These are phyloP conservation scores for Papilio glaucus DNA, from an alignment of 1,140 invertebrate species.

Conservation along the genomic window DNA sequence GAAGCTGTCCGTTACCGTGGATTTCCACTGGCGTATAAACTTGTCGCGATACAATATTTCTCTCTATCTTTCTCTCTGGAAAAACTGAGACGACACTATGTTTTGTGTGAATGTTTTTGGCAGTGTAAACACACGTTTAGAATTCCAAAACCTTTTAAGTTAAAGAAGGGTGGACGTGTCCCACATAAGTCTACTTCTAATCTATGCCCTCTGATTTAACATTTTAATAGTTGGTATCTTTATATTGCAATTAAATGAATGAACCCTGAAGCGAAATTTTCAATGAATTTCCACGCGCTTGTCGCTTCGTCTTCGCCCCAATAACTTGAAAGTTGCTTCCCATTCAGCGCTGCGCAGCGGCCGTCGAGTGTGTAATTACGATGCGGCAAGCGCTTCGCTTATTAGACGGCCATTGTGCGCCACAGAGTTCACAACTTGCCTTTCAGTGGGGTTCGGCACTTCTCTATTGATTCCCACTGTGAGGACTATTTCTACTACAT, in stretches of 20 bases:
- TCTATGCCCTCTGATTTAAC: not conserved
- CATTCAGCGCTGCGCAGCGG: not conserved
- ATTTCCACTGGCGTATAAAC: too few relatives aligned
- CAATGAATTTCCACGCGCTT: not conserved
- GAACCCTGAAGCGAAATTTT: not conserved
- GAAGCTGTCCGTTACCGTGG: too few relatives aligned
- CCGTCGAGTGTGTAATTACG: conserved; percentile 16
- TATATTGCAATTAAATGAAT: not conserved
- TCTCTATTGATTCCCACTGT: not conserved
- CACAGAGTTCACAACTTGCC: conserved; percentile 8
- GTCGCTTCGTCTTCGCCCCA: not conserved
- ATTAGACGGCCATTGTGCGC: conserved; percentile 29
- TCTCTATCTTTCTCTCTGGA: too few relatives aligned
- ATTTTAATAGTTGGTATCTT: not conserved
- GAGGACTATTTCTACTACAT: not conserved
- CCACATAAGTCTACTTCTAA: not conserved
- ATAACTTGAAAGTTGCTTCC: conserved; percentile 8
- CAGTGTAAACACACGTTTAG: too few relatives aligned
- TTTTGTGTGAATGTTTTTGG: too few relatives aligned
- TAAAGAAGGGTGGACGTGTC: too few relatives aligned
- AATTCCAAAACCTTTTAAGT: too few relatives aligned
- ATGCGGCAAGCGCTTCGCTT: conserved; percentile 17
- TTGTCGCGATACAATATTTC: too few relatives aligned
- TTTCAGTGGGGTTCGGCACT: not conserved
- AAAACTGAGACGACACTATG: too few relatives aligned